phyloP scores from a whole-genome alignment of 2,888 invertebrate genomes.

The Poecilus cupreus region DNA sequence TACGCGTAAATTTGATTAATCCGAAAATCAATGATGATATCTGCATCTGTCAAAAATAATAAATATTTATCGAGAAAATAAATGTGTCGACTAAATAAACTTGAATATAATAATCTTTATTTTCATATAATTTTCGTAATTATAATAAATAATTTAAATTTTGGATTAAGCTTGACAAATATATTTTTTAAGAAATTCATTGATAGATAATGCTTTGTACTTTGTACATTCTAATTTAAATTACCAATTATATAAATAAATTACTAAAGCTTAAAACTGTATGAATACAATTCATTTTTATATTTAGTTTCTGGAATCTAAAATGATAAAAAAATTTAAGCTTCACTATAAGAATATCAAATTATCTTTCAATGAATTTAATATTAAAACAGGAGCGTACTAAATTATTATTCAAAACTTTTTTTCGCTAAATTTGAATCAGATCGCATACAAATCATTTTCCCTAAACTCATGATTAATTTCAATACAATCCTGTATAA shows the following conservation, averaged over 20 bases:
- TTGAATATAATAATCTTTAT: conserved; percentile 41
- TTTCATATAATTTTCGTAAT: not conserved
- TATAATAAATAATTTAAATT: conserved; percentile 32
- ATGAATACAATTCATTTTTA: not conserved
- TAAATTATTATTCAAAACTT: not conserved
- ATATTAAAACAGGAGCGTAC: conserved; percentile 8
- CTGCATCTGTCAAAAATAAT: not conserved
- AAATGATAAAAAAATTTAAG: not conserved
- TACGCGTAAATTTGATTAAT: too few species aligned
- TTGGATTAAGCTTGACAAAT: conserved; percentile 20
- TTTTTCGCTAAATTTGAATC: not conserved
- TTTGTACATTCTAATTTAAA: not conserved
- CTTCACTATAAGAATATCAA: not conserved
- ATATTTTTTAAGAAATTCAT: conserved; percentile 30
- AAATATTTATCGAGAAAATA: not conserved
- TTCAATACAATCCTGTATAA: not conserved
- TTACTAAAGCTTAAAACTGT: not conserved
- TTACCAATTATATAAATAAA: not conserved
- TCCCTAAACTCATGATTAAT: too few species aligned
- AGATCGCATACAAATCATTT: not conserved
- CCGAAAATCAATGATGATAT: not conserved
- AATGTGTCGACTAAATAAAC: conserved; percentile 18
- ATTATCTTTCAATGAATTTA: conserved; percentile 23
- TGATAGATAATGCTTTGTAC: conserved; percentile 27
- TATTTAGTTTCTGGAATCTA: not conserved